A percentile compares a stretch with the other conserved stretches of the same genome.
These are phyloP conservation scores for Poeciliopsis gracilis DNA, from an alignment of 2,797 vertebrate genomes.

Conservation along the genomic window DNA sequence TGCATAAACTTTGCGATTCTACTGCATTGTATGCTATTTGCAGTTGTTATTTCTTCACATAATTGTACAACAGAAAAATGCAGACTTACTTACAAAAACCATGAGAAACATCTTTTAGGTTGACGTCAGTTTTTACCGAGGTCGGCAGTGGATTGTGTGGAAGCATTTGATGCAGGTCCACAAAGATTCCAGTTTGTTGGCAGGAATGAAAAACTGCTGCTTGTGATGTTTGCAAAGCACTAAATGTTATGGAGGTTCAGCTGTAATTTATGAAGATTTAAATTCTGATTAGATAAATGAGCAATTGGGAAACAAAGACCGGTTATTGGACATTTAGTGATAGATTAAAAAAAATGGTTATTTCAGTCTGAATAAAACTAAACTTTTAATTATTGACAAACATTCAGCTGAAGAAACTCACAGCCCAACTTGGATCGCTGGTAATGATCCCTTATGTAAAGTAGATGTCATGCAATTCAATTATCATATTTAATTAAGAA, in stretches of 20 bases:
- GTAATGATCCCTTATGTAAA: neutral
- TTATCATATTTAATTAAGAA: too few species aligned
- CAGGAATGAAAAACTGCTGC: neutral
- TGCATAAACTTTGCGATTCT: neutral
- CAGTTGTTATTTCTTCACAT: neutral
- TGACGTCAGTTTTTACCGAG: too few species aligned
- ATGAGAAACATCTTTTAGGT: neutral
- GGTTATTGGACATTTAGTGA: neutral
- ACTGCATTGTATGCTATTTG: neutral
- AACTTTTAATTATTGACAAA: neutral
- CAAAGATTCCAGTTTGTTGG: neutral
- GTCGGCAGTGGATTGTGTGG: too few species aligned
- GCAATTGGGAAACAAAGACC: too few species aligned
- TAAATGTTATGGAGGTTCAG: neutral
- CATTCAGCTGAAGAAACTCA: neutral
- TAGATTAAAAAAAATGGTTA: neutral
- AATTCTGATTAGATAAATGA: too few species aligned
- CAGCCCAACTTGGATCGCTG: neutral
- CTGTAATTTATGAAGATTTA: neutral
- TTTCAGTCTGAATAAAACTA: neutral
- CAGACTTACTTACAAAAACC: neutral
- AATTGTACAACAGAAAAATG: neutral
- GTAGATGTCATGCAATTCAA: neutral
- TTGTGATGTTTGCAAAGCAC: neutral
- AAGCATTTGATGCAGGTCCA: too few species aligned